Evolutionary conservation across 1,140 invertebrate genomes (phyloP).

Genomic region (Microplitis mediator): DNA sequence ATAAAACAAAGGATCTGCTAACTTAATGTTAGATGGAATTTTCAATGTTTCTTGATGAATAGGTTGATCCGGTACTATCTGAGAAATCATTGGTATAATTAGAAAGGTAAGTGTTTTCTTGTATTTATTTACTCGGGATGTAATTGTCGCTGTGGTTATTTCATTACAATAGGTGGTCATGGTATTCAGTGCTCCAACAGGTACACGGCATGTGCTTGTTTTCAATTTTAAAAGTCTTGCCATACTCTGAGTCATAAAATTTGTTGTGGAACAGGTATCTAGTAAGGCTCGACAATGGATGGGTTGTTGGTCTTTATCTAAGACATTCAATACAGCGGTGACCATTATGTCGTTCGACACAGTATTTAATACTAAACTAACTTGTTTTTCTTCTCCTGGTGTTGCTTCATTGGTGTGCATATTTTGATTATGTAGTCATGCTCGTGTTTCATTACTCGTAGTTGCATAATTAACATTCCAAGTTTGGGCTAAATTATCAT

Average conservation of each 20-base stretch:
- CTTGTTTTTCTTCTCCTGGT: not conserved
- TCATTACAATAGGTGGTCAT: not conserved
- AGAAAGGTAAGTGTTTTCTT: no score
- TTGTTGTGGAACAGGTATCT: conserved; percentile 16
- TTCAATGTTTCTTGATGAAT: not conserved
- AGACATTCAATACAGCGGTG: not conserved
- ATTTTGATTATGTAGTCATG: not conserved
- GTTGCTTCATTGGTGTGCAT: not conserved
- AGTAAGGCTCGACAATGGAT: no score
- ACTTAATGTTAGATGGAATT: not conserved
- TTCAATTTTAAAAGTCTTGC: not conserved
- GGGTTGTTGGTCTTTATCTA: not conserved
- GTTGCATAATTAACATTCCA: not conserved
- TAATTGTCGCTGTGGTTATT: not conserved
- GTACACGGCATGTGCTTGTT: not conserved
- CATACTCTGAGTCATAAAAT: conserved; percentile 15
- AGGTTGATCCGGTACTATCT: no score
- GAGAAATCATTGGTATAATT: no score
- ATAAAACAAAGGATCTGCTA: not conserved
- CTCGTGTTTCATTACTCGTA: not conserved
- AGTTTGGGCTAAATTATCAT: not conserved
- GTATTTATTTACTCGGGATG: no score
- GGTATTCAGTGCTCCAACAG: not conserved
- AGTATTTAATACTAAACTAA: not conserved
- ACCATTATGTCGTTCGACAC: not conserved